Evolutionary conservation across 2,113 vertebrate species (phyloP), one percentile per base, ranked within the genome.

Genomic region (Pardalotus punctatus): DNA sequence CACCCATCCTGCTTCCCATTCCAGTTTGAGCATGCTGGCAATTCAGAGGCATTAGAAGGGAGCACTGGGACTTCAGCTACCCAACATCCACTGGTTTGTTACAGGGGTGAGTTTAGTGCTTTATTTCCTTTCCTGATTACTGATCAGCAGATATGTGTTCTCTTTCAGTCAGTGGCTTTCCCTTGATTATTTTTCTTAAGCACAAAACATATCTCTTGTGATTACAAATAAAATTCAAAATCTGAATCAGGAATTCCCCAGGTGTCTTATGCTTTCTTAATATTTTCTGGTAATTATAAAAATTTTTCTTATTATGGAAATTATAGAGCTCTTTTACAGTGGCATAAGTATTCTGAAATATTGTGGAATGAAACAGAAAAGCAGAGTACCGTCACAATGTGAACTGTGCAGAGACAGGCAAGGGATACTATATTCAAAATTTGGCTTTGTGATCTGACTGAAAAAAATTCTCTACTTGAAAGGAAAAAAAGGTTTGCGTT

Each of bases 261-360:
- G 57, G 51, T 96, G 80, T 95, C 85, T 94, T 95, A 80, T 58
- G 81, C 83, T 97, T 96, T 97, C 95, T 96, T 87, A 88, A 67
- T 97, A 94, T 96, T 97, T 97, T 97, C 92, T 96, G 87, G 81
- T 88, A 91, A 97, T 98, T 97, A 92, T 92, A 89, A 96, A 65
- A 93, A 89, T 95, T 94, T 97, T 96, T 94, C 66, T 90, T 96
- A 66, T 93, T 96, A 92, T 96, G 93, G 90, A 97, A 97, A 97
- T 97, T 88, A 83, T 76, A 81, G 81, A 87, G 85, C 76, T 96
- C 86, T 96, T 97, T 92, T 96, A 93, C 89, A 94, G 91, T 91
- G 87, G 88, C 76, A 91, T 97, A 96, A 97, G 96, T 96, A 95
- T 95, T 97, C 94, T 96, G 90, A 97, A 97, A 95, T 93, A 85